Conservation (phyloP, 1,140 invertebrate species). For the Adoxophyes honmai region DNA sequence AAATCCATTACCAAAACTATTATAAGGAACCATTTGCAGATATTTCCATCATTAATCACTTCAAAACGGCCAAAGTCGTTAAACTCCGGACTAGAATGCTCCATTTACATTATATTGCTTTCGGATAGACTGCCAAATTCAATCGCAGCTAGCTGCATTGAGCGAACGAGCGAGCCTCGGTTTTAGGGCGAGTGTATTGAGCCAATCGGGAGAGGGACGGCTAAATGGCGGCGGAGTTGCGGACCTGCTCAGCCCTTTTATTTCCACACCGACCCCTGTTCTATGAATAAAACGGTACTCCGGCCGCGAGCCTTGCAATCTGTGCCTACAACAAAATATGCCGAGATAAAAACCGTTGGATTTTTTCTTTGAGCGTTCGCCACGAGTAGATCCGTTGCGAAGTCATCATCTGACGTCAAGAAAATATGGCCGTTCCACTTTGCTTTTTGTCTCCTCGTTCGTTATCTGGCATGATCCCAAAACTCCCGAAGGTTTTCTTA, state of each 20-base stretch:
- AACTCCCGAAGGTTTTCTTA: constrained; percentile 14
- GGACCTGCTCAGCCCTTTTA: constrained; percentile 12
- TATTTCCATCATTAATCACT: constrained; percentile 6
- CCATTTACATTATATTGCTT: background rate
- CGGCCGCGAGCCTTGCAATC: constrained; percentile 2
- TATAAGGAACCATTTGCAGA: constrained; percentile 2
- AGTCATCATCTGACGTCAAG: constrained; percentile 11
- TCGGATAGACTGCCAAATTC: background rate
- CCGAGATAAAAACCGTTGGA: background rate
- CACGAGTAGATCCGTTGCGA: background rate
- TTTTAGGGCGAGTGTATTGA: constrained; percentile 8
- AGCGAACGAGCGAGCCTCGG: background rate
- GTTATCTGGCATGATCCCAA: constrained; percentile 14
- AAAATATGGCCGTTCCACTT: constrained; percentile 9
- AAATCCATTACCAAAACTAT: constrained; percentile 4
- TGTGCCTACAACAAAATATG: constrained; percentile 1
- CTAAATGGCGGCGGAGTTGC: constrained; percentile 10
- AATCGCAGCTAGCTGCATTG: background rate
- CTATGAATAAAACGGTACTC: constrained; percentile 10
- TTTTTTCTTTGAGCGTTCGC: background rate
- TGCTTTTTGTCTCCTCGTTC: constrained; percentile 8
- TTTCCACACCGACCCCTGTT: background rate
- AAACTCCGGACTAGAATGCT: constrained; percentile 4
- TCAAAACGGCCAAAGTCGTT: constrained; percentile 4
- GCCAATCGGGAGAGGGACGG: constrained; percentile 12